phyloP scores from a whole-genome alignment of 2,888 invertebrate species.

The Orthosia gracilis region DNA sequence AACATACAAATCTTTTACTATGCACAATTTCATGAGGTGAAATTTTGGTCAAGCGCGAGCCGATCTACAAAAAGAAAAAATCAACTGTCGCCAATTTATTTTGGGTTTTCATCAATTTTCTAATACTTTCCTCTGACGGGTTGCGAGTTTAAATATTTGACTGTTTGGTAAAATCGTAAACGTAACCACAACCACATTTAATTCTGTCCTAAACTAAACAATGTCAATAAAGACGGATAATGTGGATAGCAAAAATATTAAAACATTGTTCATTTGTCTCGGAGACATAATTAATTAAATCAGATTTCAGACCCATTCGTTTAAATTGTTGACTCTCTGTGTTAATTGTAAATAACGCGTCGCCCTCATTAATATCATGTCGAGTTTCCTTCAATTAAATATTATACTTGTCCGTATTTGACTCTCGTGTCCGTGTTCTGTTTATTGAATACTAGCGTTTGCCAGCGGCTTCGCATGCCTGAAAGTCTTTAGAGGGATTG shows the following conservation, averaged over 20 bases:
- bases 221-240: neutral
- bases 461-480: too few species aligned
- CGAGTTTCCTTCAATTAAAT: neutral
- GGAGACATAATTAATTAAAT: slow-evolving; percentile 8
- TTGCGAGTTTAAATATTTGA: too few species aligned
- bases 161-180: neutral
- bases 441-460: neutral
- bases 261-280: neutral
- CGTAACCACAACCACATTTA: neutral
- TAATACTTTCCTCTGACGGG: neutral
- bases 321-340: slow-evolving; percentile 26
- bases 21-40: neutral
- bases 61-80: too few species aligned
- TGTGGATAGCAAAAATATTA: neutral
- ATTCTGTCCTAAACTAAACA: neutral
- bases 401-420: neutral
- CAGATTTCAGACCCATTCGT: neutral
- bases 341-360: slow-evolving; percentile 16
- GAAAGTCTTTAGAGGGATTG: too few species aligned
- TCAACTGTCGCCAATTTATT: neutral
- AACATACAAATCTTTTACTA: neutral
- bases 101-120: neutral
- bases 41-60: too few species aligned
- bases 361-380: slow-evolving; percentile 13
- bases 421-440: neutral